Base-by-base conservation (phyloP, 2,113 vertebrate species). In the Sphyrna mokarran region DNA sequence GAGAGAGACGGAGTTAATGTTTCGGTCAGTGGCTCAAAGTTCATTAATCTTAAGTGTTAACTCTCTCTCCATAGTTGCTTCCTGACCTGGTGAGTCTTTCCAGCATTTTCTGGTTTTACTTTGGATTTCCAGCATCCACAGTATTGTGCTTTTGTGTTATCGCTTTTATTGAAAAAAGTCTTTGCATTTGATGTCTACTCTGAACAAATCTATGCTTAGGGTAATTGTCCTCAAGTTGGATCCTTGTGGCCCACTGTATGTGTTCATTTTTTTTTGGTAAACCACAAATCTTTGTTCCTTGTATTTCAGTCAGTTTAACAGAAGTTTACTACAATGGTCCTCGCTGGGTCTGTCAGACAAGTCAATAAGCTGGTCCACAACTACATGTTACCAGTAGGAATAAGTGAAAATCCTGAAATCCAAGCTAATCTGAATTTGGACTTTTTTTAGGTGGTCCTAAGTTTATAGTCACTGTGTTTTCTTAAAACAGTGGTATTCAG, bases 231-330 rank as follows among this genome's bases (percentile, higher is more conserved):
- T 37, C 61, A 93, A 37, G 33, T n/a, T 33, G 13, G 33, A 93
- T 66, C 58, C 63, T 63, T 93, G n/a, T 93, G 33, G 58, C 61
- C 61, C 61, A 66, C 37, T 40, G 37, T 40, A n/a, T 83, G 37
- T 37, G 14, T 16, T 61, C 87, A 66, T 16, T 91, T 85, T 91
- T 85, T 54, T 93, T 91, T 93, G 61, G 61, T n/a, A 68, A 93
- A 66, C 33, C 33, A 91, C n/a, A 66, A 20, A 68, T 93, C n/a
- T 93, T 58, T 83, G n/a, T 29, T 90, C 61, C n/a, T 66, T 66
- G 33, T 11, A 93, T n/a, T 91, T 91, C 33, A n/a, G n/a, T 91
- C 89, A 66, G 8, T 93, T 93, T 93, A 93, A 93, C 54, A 66
- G 33, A 68, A 37, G 61, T 66, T 93, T 66, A 68, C n/a, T 37